Percentiles rank a stretch among this genome's conserved stretches.
Conservation (phyloP, 2,888 invertebrate genomes). For the Molanna angustata region DNA sequence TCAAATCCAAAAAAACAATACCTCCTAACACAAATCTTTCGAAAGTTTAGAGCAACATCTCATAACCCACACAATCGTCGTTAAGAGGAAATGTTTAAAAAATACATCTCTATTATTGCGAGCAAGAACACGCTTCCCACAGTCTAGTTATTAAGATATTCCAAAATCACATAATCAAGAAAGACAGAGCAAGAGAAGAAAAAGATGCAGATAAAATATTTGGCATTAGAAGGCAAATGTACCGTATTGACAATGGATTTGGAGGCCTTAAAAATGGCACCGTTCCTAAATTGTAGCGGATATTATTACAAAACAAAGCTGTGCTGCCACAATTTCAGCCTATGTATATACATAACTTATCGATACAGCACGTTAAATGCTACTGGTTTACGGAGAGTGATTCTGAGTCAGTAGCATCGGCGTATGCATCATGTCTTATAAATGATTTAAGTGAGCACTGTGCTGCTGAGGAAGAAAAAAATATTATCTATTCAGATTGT, state of each 20-base stretch:
- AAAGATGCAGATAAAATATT: slow-evolving; percentile 1
- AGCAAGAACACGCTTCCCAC: no score
- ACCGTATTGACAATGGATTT: slow-evolving; percentile 3
- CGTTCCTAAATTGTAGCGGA: slow-evolving; percentile 2
- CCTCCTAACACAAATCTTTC: no score
- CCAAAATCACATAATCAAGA: slow-evolving; percentile 3
- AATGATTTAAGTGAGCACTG: no score
- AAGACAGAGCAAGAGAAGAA: slow-evolving; percentile 4
- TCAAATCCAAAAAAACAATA: no score
- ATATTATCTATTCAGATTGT: no score
- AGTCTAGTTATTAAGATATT: no score
- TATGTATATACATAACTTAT: not conserved
- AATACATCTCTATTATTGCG: no score
- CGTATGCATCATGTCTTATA: not conserved
- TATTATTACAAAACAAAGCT: slow-evolving; percentile 1
- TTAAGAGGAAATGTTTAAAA: no score
- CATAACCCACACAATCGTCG: no score
- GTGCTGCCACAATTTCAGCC: slow-evolving; percentile 3
- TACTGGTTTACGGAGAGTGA: slow-evolving; percentile 7
- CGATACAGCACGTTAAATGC: slow-evolving; percentile 5
- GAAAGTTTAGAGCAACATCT: no score
- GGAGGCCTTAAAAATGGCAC: slow-evolving; percentile 4
- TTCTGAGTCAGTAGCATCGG: slow-evolving; percentile 1
- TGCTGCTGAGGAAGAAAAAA: no score
- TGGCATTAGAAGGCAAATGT: not conserved